Percentiles rank a stretch among this genome's conserved stretches.
Evolutionary conservation across 2,888 invertebrate species (phyloP).

Genomic region (Dynastes hyllus): DNA sequence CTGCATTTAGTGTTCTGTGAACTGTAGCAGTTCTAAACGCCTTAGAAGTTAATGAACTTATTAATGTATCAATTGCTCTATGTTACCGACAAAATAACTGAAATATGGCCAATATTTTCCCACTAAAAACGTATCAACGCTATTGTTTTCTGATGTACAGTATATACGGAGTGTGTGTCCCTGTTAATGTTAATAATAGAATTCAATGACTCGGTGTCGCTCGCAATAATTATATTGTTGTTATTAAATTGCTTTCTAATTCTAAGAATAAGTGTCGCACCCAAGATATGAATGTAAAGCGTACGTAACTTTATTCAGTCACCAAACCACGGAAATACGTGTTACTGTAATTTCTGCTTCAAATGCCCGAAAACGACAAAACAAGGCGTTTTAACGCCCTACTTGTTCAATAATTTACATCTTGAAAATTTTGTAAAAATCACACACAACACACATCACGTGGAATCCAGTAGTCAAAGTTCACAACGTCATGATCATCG

Average conservation of each 20-base stretch:
- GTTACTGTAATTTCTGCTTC: no score
- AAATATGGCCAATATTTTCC: not conserved
- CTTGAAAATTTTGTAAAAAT: not conserved
- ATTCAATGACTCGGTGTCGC: not conserved
- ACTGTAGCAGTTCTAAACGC: no score
- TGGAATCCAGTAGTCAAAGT: no score
- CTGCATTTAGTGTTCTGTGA: no score
- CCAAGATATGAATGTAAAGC: not conserved
- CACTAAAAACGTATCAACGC: not conserved
- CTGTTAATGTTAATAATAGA: slow-evolving; percentile 5
- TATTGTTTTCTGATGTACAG: not conserved
- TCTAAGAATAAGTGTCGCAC: slow-evolving; percentile 13
- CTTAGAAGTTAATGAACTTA: no score
- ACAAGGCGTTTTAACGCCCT: no score
- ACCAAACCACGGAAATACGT: not conserved
- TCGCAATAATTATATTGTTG: slow-evolving; percentile 8
- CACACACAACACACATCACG: no score
- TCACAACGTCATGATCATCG: no score
- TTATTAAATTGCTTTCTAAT: slow-evolving; percentile 15
- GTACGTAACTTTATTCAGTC: not conserved
- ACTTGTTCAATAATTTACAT: not conserved
- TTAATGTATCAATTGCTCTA: no score
- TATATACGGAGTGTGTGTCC: not conserved
- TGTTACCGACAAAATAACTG: not conserved
- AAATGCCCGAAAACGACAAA: no score